phyloP scores from a whole-genome alignment of 2,888 invertebrate genomes.

The Leptodirus hochenwartii region DNA sequence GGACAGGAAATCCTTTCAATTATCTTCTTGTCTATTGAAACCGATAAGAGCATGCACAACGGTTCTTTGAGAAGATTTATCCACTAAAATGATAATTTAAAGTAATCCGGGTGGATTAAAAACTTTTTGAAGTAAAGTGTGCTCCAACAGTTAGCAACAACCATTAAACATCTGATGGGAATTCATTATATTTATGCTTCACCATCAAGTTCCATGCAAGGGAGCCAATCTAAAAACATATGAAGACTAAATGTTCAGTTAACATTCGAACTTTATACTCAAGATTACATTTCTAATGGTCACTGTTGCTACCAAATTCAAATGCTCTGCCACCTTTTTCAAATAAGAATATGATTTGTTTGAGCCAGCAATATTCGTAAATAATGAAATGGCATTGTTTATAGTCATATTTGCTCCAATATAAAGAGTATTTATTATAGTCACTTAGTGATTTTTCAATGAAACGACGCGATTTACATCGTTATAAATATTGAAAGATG shows the following conservation, averaged over 20 bases:
- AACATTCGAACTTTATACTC: constrained; percentile 3
- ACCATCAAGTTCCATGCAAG: constrained; percentile 55
- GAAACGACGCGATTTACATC: constrained; percentile 42
- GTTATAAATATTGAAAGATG: constrained; percentile 34
- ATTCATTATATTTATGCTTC: constrained; percentile 46
- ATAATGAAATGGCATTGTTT: constrained; percentile 34
- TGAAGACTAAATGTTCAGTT: constrained; percentile 6
- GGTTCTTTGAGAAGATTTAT: neutral
- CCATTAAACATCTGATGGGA: constrained; percentile 55
- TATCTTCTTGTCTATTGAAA: neutral
- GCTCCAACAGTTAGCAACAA: constrained; percentile 42
- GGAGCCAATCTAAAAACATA: constrained; percentile 38
- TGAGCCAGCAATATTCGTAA: constrained; percentile 23
- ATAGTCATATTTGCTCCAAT: constrained; percentile 43
- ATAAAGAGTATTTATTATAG: constrained; percentile 29
- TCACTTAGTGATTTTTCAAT: constrained; percentile 27
- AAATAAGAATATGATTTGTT: constrained; percentile 39
- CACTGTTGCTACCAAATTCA: constrained; percentile 50
- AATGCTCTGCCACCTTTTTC: constrained; percentile 36
- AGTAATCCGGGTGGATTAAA: neutral
- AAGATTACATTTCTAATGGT: constrained; percentile 52
- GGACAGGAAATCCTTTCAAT: neutral
- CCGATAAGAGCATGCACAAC: neutral
- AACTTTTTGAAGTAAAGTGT: constrained; percentile 21
- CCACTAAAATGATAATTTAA: neutral